phyloP scores from a whole-genome alignment of 2,797 vertebrate species.

The Naso thynnoides region DNA sequence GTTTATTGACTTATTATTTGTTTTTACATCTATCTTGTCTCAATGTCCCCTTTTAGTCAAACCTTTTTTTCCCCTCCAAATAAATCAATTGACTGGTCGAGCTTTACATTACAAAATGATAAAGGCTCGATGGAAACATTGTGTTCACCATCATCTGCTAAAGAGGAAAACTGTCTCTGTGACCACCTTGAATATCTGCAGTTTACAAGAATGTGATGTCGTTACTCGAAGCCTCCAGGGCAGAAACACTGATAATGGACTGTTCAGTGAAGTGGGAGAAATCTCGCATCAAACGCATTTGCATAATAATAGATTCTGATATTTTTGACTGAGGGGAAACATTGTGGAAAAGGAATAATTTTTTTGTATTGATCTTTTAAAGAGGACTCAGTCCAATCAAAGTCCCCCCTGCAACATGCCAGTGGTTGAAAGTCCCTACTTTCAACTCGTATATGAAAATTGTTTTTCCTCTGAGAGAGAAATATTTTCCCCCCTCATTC shows the following conservation, averaged over 20 bases:
- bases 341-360: neutral
- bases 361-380: neutral
- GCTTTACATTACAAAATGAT: neutral
- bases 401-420: too few species aligned
- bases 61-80: neutral
- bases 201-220: neutral
- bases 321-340: neutral
- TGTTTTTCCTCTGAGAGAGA: neutral
- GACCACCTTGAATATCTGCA: neutral
- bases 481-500: neutral
- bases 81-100: neutral
- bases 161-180: neutral
- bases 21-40: neutral
- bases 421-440: neutral
- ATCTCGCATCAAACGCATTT: neutral
- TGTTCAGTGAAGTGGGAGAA: neutral
- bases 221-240: neutral
- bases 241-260: neutral
- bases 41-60: neutral
- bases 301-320: slow-evolving; percentile 2
- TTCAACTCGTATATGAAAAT: neutral
- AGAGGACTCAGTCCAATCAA: neutral
- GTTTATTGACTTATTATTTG: neutral
- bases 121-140: neutral
- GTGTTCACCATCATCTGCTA: neutral